These are phyloP conservation scores for Pavo muticus DNA, from an alignment of 2,113 vertebrate genomes.

Conservation along the genomic window DNA sequence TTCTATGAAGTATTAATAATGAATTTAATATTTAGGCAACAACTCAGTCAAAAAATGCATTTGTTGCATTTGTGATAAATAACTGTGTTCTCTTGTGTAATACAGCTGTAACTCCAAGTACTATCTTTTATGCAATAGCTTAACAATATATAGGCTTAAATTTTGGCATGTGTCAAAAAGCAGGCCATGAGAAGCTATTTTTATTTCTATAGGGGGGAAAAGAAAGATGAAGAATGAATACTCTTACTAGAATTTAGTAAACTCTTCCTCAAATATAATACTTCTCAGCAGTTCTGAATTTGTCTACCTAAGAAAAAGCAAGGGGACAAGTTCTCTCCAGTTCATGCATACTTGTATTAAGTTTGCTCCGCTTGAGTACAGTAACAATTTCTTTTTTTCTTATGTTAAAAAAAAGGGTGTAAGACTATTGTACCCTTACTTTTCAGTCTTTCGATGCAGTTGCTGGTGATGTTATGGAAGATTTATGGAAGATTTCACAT, in stretches of 20 bases:
- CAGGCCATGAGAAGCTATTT: neutral
- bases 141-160: neutral
- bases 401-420: neutral
- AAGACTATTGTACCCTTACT: neutral
- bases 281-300: neutral
- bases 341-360: neutral
- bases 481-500: neutral
- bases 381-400: neutral
- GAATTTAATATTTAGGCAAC: neutral
- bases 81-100: neutral
- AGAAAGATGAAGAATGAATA: neutral
- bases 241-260: neutral
- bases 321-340: neutral
- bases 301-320: neutral
- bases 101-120: neutral
- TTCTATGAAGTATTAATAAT: neutral
- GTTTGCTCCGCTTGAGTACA: neutral
- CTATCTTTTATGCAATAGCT: neutral
- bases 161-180: neutral
- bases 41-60: neutral
- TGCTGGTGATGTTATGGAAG: neutral
- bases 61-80: neutral
- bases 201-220: neutral
- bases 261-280: neutral
- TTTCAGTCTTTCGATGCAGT: neutral